Base-by-base conservation (phyloP, 2,888 invertebrate species). In the Clanis bilineata region DNA sequence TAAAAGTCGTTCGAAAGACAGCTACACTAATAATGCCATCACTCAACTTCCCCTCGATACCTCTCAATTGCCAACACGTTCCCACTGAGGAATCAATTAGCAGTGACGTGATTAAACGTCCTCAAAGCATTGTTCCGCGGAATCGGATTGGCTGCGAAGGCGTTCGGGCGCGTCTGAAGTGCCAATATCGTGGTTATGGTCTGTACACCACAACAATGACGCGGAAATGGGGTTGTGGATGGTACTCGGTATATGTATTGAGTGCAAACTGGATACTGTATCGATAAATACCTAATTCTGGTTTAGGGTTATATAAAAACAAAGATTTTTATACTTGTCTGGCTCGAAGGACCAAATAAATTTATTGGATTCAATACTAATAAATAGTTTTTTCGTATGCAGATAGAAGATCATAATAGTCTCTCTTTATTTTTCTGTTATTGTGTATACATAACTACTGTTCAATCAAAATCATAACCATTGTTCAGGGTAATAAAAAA, bases 261-360 rank as follows among this genome's bases (percentile, higher is more conserved):
- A 32, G 32, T 32, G 3, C 9, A 32, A 6, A 3, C 5, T 32
- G 9, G 2, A 32, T 32, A 32, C 32, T 36, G 12, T 12, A 12
- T 36, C 12, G 12, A 36, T 36, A 12, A 1, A 36, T 36, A 1
- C 3, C 3, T 3, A 25, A 25, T n/a, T n/a, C 25, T 25, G 25
- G 25, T 3, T 25, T 25, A 25, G 3, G 25, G 25, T 25, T 10
- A 12, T 36, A 28, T 9, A 15, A 28, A 28, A 3, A 28, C 15
- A 0, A 1, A 2, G 6, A 2, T 47, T 0, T 28, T 28, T 9
- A 18, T 15, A n/a, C n/a, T 44, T 28, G 15, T 47, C 47, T 15
- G 47, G 47, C 47, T 47, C 47, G 47, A 15, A 47, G 47, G 47
- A 47, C 28, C 47, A 47, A 3, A 3, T 4, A 41, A 41, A n/a